Conservation (phyloP, 1,140 invertebrate genomes). For the Pseudachorutes palmiensis region DNA sequence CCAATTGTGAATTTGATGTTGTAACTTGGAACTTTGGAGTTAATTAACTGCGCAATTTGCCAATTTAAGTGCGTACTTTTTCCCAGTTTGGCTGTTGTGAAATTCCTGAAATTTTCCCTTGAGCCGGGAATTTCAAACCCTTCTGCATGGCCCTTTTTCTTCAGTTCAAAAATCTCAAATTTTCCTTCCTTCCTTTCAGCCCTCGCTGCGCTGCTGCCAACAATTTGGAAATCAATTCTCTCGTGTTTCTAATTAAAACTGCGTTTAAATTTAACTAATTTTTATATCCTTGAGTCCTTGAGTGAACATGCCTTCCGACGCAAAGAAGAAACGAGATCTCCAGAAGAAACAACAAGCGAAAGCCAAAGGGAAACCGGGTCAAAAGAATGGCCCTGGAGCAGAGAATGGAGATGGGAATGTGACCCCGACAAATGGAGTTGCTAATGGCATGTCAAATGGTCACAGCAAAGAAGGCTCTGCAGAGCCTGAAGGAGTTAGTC, state of each 20-base stretch:
- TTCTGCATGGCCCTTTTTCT: not conserved
- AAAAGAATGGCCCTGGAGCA: conserved; percentile 45
- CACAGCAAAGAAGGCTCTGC: conserved; percentile 39
- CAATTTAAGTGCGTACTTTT: too few species aligned
- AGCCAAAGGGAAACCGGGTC: conserved; percentile 55
- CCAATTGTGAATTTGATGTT: too few species aligned
- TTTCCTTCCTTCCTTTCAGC: conserved; percentile 2
- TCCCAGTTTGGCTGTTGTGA: too few species aligned
- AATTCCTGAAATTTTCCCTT: not conserved
- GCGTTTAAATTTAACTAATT: not conserved
- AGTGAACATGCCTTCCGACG: conserved; percentile 80
- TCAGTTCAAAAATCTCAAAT: not conserved
- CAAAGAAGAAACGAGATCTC: conserved; percentile 92
- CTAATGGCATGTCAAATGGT: conserved; percentile 38
- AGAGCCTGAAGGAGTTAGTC: conserved; percentile 34
- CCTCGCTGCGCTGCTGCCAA: not conserved
- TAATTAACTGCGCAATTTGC: too few species aligned
- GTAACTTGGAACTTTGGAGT: too few species aligned
- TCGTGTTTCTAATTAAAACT: not conserved
- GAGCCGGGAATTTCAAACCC: not conserved
- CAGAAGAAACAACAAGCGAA: conserved; percentile 94
- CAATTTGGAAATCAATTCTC: not conserved
- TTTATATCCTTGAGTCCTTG: not conserved
- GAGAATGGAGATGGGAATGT: conserved; percentile 41
- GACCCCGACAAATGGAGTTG: not conserved